phyloP scores from a whole-genome alignment of 53 echinoderm and acorn worm species.

The Pentamera pediparva region DNA sequence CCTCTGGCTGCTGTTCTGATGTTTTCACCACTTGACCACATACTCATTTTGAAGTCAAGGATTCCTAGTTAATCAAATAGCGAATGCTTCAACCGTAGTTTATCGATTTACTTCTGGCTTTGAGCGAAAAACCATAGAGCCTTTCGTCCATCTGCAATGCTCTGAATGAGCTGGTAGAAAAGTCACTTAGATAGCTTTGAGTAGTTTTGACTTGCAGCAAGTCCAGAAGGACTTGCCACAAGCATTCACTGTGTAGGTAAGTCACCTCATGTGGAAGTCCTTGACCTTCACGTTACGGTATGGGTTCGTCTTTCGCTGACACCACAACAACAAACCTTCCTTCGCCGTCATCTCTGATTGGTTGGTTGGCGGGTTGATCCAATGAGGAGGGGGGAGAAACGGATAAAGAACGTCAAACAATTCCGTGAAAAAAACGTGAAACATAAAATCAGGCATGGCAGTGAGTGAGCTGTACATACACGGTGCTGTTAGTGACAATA shows the following conservation, averaged over 20 bases:
- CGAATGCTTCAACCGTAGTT: too few relatives aligned
- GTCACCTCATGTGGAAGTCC: constrained; percentile 96
- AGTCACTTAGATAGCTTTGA: too few relatives aligned
- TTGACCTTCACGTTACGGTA: constrained; percentile 83
- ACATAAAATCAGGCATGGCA: constrained; percentile 29
- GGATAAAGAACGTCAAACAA: not conserved
- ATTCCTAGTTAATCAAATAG: too few relatives aligned
- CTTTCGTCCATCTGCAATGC: too few relatives aligned
- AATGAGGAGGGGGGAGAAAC: constrained; percentile 13
- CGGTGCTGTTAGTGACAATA: too few relatives aligned
- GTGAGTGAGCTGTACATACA: not conserved
- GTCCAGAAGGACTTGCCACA: not conserved
- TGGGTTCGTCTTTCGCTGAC: constrained; percentile 87
- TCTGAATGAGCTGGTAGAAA: too few relatives aligned
- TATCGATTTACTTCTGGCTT: too few relatives aligned
- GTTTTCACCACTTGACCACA: too few relatives aligned
- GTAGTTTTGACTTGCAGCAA: too few relatives aligned
- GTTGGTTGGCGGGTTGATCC: constrained; percentile 23
- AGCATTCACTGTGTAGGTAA: not conserved
- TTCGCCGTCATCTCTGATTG: constrained; percentile 80
- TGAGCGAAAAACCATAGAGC: too few relatives aligned
- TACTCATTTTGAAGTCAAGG: too few relatives aligned
- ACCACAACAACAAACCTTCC: constrained; percentile 92
- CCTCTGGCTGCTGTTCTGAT: too few relatives aligned
- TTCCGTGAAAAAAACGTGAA: not conserved